Base-by-base conservation (phyloP, 2,797 vertebrate genomes). In the Sebastes hubbsi region DNA sequence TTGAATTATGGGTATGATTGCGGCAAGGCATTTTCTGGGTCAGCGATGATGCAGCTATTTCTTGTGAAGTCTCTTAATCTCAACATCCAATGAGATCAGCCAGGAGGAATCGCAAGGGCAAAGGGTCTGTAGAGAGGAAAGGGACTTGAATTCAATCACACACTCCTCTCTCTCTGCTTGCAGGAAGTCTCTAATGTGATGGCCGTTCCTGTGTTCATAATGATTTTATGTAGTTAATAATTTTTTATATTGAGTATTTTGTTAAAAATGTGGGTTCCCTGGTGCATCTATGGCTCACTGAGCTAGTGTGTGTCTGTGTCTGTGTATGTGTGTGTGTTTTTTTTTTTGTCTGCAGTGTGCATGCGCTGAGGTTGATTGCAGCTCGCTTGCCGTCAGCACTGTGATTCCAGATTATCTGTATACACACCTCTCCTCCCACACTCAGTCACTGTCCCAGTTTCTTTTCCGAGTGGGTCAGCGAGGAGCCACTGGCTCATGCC, bases 351-450 rank as follows among this genome's bases (percentile, higher is more conserved):
- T 55, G 52, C n/a, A 20, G 24, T 56, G 22, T 56, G 55, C 16
- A 9, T 20, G 27, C 2, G 61, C 71, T 74, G 20, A 68, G 74
- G 69, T 67, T 75, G 25, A 77, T 63, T 77, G 78, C 72, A 70
- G 79, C 66, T 65, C 10, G 5, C 65, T 82, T 65, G 60, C 59
- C 55, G n/a, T 85, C 84, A 79, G 64, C 71, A 27, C 77, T 54
- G 73, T 92, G 85, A 91, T 87, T 87, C 84, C 79, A 78, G 87
- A 90, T 93, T 88, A 91, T 91, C 78, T 82, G 60, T 52, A 59
- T 38, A 72, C 69, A 68, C 81, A 85, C 80, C 78, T 86, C 82
- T 72, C 80, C 81, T 77, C 83, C 49, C 75, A 67, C 75, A 67
- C 82, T 77, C 75, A 25, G 65, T 64, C 60, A 27, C 77, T 87